These are phyloP conservation scores for Aphidius ervi DNA, from an alignment of 1,140 invertebrate genomes.

Conservation along the genomic window DNA sequence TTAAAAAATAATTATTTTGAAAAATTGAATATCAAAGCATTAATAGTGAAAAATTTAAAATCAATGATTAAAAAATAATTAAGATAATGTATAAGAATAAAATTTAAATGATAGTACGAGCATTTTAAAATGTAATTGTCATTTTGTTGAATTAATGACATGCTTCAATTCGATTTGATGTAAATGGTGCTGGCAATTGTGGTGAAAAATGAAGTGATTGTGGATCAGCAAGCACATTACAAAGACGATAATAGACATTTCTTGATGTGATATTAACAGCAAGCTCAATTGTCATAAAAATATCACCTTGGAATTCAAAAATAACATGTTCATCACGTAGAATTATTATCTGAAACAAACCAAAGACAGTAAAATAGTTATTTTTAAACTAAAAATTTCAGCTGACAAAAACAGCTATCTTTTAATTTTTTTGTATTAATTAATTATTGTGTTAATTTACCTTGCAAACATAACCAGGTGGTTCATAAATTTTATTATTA, in stretches of 20 bases:
- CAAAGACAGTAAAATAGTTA: too few species aligned
- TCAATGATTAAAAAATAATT: slow-evolving; percentile 6
- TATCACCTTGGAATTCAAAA: slow-evolving; percentile 12
- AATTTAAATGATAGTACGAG: neutral
- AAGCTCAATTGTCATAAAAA: slow-evolving; percentile 8
- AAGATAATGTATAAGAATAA: neutral
- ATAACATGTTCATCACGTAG: slow-evolving; percentile 15
- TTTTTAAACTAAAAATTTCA: too few species aligned
- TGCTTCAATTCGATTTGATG: neutral
- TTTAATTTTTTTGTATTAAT: neutral
- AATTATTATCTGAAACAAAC: slow-evolving; percentile 11
- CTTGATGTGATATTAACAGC: slow-evolving; percentile 16
- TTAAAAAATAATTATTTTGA: neutral
- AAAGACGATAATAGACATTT: slow-evolving; percentile 13
- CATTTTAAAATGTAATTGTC: neutral
- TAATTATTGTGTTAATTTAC: slow-evolving; percentile 23
- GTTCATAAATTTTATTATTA: slow-evolving; percentile 26
- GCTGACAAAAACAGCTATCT: too few species aligned
- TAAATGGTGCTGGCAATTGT: neutral
- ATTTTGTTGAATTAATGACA: neutral
- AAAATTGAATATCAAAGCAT: neutral
- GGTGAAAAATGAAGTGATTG: neutral
- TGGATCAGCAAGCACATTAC: neutral
- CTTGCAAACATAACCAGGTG: slow-evolving; percentile 34
- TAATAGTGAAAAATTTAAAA: neutral